These are phyloP conservation scores for Nycticebus coucang DNA, from an alignment of 2,113 vertebrate genomes.

Conservation along the genomic window DNA sequence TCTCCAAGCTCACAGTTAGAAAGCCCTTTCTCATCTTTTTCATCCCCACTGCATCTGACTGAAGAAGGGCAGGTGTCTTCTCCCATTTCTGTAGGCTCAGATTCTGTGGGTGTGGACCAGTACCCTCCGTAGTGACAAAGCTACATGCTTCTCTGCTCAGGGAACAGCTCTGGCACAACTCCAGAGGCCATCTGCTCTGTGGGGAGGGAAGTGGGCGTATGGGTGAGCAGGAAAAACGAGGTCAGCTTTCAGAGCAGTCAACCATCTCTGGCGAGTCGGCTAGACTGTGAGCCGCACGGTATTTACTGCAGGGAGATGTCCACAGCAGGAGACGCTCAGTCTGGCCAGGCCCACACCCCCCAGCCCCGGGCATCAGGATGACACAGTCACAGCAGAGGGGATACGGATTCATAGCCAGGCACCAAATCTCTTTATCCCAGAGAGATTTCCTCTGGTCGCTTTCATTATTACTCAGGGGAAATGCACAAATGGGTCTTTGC, in stretches of 20 bases:
- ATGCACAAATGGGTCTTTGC: not conserved
- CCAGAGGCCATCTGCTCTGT: constrained; percentile 48
- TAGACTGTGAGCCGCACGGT: constrained; percentile 61
- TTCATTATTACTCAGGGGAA: constrained; percentile 26
- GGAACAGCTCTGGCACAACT: not conserved
- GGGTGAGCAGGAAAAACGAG: constrained; percentile 68
- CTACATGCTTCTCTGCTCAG: not conserved
- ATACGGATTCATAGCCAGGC: constrained; percentile 52
- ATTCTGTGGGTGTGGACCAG: not conserved
- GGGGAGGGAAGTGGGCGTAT: not conserved
- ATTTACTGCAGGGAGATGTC: constrained; percentile 78
- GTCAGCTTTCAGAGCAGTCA: constrained; percentile 77
- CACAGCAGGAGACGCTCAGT: constrained; percentile 82
- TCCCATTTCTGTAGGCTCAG: not conserved
- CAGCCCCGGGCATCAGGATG: constrained; percentile 63
- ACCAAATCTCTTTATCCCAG: constrained; percentile 69
- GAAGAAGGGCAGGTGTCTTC: not conserved
- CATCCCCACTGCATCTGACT: not conserved
- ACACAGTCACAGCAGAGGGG: constrained; percentile 67
- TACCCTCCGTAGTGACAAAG: not conserved
- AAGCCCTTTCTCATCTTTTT: not conserved
- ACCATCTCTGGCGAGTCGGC: constrained; percentile 76
- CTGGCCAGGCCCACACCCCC: constrained; percentile 74
- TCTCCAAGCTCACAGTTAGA: not conserved
- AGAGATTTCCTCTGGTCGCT: constrained; percentile 62